Evolutionary conservation across 1,140 invertebrate genomes (phyloP).

Genomic region (Littorina saxatilis): DNA sequence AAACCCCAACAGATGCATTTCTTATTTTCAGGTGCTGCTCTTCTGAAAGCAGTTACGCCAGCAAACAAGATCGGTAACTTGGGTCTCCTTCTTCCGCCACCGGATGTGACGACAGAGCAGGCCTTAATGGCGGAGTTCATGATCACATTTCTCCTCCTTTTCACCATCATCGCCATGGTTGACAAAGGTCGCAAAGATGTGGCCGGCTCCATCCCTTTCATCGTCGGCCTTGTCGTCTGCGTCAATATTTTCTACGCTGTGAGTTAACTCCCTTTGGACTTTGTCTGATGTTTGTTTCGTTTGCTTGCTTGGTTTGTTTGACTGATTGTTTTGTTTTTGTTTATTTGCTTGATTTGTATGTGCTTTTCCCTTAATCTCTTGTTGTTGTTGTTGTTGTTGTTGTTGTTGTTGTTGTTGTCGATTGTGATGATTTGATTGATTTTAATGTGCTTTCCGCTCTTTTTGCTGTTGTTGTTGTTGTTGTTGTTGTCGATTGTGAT

Average conservation of each 20-base stretch:
- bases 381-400: too few relatives aligned
- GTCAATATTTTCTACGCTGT: slow-evolving; percentile 63
- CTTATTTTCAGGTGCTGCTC: slow-evolving; percentile 48
- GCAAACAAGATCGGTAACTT: slow-evolving; percentile 49
- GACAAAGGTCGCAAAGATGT: slow-evolving; percentile 87
- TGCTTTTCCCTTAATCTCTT: too few relatives aligned
- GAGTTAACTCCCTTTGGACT: slow-evolving; percentile 35
- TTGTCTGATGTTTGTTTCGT: too few relatives aligned
- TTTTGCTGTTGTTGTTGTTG: too few relatives aligned
- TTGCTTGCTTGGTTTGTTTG: too few relatives aligned
- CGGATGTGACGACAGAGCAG: slow-evolving; percentile 76
- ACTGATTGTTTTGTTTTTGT: too few relatives aligned
- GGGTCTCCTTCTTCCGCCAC: slow-evolving; percentile 52
- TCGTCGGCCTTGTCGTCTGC: slow-evolving; percentile 82
- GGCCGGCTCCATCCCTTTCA: slow-evolving; percentile 89
- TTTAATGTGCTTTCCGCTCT: too few relatives aligned
- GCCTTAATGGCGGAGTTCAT: slow-evolving; percentile 89
- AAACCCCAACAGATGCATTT: too few relatives aligned
- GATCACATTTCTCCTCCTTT: slow-evolving; percentile 90
- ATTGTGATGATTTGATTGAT: too few relatives aligned
- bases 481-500: too few relatives aligned
- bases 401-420: too few relatives aligned
- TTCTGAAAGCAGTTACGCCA: slow-evolving; percentile 55
- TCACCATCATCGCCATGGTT: slow-evolving; percentile 90
- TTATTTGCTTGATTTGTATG: too few relatives aligned